A percentile compares a stretch with the other conserved stretches of the same genome.
phyloP scores from a whole-genome alignment of 1,140 invertebrate genomes.

The Rhopalosiphum padi region DNA sequence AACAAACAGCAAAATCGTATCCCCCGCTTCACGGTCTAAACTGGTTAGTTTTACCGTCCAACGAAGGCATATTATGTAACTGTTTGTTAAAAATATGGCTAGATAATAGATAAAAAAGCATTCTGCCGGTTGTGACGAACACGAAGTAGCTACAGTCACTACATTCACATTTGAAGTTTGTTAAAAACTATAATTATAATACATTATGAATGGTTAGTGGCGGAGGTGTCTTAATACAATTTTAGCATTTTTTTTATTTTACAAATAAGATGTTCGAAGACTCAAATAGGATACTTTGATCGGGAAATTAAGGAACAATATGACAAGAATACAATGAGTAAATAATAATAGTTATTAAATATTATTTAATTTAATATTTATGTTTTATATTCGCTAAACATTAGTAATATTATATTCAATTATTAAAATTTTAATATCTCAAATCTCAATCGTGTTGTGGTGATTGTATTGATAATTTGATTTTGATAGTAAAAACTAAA shows the following conservation, averaged over 20 bases:
- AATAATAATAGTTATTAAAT: too few relatives aligned
- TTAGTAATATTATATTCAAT: not conserved
- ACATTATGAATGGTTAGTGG: not conserved
- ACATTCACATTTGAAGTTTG: not conserved
- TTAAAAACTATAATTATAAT: not conserved
- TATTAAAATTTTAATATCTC: not conserved
- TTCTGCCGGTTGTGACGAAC: not conserved
- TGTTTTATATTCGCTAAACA: not conserved
- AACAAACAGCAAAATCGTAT: not conserved
- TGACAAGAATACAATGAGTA: not conserved
- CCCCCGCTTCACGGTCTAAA: not conserved
- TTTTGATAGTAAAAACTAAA: constrained; percentile 19
- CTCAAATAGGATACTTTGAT: not conserved
- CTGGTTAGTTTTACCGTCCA: not conserved
- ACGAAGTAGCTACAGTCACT: not conserved
- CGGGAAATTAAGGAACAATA: not conserved
- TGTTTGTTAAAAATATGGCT: not conserved
- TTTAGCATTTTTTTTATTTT: not conserved
- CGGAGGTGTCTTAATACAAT: not conserved
- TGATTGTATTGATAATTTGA: constrained; percentile 32
- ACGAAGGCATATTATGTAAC: not conserved
- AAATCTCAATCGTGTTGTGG: not conserved
- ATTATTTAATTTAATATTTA: not conserved
- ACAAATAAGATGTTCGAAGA: not conserved
- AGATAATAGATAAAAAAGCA: not conserved